Base-by-base conservation (phyloP, 2,113 vertebrate species). In the Galemys pyrenaicus region DNA sequence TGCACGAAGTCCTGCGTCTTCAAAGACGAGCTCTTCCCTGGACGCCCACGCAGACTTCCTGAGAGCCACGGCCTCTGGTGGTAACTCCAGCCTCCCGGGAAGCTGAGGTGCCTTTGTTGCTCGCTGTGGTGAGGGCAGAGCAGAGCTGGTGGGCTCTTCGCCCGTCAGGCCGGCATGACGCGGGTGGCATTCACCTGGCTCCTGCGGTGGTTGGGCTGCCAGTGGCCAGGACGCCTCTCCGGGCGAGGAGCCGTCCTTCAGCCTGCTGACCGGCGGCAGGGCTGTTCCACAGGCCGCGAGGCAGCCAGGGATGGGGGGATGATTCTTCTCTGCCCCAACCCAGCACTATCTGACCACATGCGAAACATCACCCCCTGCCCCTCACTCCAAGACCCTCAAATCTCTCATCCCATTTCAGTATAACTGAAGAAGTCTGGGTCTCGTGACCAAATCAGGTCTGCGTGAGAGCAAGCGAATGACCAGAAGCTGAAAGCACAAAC, bases 181-280 rank as follows among this genome's bases (percentile, higher is more conserved):
- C 12, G 0, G 4, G 15, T 37, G 39, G 35, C 37, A 56, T 13
- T 74, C 5, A 20, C 35, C 11, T 0, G 35, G 16, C 7, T 7
- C 4, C n/a, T n/a, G n/a, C n/a, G n/a, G n/a, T n/a, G n/a, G n/a
- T n/a, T n/a, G n/a, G n/a, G 19, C 51, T 54, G 51, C 19, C 51
- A 54, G 51, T 17, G 51, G 15, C 19, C 51, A 54, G 54, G 5
- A 20, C 54, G 6, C 19, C 19, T 56, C 54, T 56, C 54, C 7
- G 11, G 54, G 54, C 22, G 19, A 51, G 49, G 49, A 51, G 54
- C 54, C 22, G 54, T 22, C 54, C 51, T 54, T 19, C 4, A 19
- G 51, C 16, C 49, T 51, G 51, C 51, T 19, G 51, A 54, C 51
- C 54, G 6, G 20, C 54, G 6, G 54, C 19, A 56, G 20, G 20